Percentiles rank a stretch among this genome's conserved stretches.
These are phyloP conservation scores for Notothenia coriiceps DNA, from an alignment of 2,113 vertebrate genomes.

Conservation along the genomic window DNA sequence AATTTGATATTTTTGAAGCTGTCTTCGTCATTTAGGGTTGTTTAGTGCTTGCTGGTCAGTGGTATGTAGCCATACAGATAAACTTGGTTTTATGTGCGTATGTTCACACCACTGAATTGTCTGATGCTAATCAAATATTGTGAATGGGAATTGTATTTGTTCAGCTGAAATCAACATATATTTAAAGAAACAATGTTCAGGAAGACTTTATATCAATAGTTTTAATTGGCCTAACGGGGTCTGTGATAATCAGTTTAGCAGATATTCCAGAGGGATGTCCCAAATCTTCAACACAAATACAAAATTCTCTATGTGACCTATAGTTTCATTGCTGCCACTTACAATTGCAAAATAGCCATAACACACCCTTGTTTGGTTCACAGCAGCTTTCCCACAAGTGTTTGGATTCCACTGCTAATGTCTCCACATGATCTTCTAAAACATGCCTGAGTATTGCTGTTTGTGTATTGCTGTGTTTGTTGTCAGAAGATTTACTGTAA, in stretches of 20 bases:
- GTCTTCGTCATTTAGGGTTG: conserved; percentile 9
- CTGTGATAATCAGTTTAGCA: neutral
- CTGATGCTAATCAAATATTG: neutral
- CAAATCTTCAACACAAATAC: neutral
- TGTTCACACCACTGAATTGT: neutral
- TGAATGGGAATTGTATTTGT: neutral
- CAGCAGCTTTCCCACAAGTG: conserved; percentile 58
- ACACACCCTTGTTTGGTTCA: conserved; percentile 34
- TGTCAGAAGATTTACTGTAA: conserved; percentile 70
- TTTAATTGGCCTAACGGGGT: neutral
- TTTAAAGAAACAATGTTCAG: neutral
- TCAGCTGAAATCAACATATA: conserved; percentile 11
- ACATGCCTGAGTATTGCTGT: conserved; percentile 75
- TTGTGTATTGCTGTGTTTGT: conserved; percentile 75
- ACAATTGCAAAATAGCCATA: conserved; percentile 38
- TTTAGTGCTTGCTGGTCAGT: conserved; percentile 25
- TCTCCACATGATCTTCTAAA: conserved; percentile 67
- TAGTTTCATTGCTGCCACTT: conserved; percentile 17
- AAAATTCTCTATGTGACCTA: neutral
- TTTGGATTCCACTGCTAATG: conserved; percentile 65
- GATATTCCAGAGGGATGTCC: neutral
- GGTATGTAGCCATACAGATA: conserved; percentile 5
- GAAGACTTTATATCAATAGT: neutral
- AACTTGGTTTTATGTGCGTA: neutral
- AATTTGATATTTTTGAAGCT: too few species aligned